Evolutionary conservation across 23 tunicate genomes (phyloP), one percentile per base, ranked within the genome.

Genomic region (Ascidia mentula): DNA sequence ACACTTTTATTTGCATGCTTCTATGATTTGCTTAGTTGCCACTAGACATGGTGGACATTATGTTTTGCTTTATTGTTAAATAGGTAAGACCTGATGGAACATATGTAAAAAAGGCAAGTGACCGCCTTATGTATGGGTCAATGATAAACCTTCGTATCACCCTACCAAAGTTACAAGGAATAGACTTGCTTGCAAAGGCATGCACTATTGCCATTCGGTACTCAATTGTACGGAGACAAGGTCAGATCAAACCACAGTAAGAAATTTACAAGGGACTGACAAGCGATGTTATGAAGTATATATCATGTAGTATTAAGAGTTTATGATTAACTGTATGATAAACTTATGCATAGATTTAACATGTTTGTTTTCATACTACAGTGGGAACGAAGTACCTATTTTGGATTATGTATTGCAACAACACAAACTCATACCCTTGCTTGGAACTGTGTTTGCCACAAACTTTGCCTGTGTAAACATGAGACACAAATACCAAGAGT

Each of bases 161-260:
- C 0, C 78, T 93, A 37, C 42, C 86, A 18, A 78, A 72, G 38
- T 45, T 70, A 28, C 78, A 84, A 72, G 84, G 81, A 6, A 46
- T 93, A 1, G 0, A 6, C 33, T 74, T 79, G 45, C 39, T 93
- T 8, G 80, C 82, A 74, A 80, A 79, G 31, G 86, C 98, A 34
- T 88, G 93, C 60, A 93, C 98, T 28, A 93, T 93, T 39, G 98
- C 93, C 18, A 83, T 86, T 4, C 70, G 98, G 36, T 93, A 93
- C 75, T 80, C 87, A 6, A 60, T 77, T 35, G 92, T 93, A 5
- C 71, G 98, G 38, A 80, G 84, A 61, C 97, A 92, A 79, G 98
- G 98, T 12, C 45, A 45, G 24, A 59, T 86, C 37, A 36, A 69
- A 5, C 65, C 65, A 53, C 4, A 9, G 65, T 53, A 53, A 5